Evolutionary conservation across 2,888 invertebrate genomes (phyloP).

Genomic region (Pedicia rivosa): DNA sequence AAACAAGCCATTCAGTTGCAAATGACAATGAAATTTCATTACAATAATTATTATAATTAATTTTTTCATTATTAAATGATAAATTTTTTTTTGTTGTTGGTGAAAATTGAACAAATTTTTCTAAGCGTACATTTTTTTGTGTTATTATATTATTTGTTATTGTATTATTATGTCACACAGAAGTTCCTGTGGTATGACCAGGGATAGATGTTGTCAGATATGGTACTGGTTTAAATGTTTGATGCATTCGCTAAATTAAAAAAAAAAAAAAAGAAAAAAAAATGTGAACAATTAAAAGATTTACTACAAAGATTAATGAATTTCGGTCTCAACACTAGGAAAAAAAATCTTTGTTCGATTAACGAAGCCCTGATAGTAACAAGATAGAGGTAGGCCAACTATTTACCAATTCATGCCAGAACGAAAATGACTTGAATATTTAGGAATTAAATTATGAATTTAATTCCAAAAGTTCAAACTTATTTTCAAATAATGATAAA

Average conservation of each 20-base stretch:
- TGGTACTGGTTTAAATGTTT: conserved; percentile 23
- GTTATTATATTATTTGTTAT: conserved; percentile 10
- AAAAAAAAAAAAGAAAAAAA: neutral
- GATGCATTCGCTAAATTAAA: conserved; percentile 11
- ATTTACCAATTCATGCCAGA: no score
- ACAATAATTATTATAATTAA: conserved; percentile 8
- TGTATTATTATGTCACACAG: conserved; percentile 29
- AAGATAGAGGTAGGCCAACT: no score
- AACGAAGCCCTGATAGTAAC: no score
- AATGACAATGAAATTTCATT: conserved; percentile 23
- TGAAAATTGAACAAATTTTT: conserved; percentile 2
- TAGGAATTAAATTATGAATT: no score
- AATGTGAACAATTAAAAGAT: conserved; percentile 2
- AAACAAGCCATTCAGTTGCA: conserved; percentile 31
- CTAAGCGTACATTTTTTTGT: conserved; percentile 8
- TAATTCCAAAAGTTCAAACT: no score
- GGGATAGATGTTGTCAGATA: conserved; percentile 25
- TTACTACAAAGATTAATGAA: neutral
- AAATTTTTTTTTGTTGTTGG: conserved; percentile 6
- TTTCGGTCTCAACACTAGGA: neutral
- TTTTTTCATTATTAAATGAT: neutral
- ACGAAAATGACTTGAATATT: no score
- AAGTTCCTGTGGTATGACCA: conserved; percentile 24
- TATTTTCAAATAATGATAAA: no score
- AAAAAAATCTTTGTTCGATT: no score